phyloP scores from a whole-genome alignment of 1,140 invertebrate genomes.

The Drosophila murphyi region DNA sequence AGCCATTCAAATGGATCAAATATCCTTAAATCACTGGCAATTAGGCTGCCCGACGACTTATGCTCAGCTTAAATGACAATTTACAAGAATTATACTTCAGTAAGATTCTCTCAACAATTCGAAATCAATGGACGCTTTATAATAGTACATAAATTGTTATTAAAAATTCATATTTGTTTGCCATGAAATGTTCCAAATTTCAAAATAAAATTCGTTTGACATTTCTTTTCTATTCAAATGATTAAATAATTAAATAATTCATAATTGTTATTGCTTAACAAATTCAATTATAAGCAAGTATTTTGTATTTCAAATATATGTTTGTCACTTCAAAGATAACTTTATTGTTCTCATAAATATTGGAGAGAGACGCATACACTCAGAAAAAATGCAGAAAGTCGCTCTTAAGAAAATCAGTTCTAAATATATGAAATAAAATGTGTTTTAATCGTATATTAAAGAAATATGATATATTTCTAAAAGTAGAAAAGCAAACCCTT shows the following conservation, averaged over 20 bases:
- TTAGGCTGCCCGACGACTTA: neutral
- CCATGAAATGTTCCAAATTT: neutral
- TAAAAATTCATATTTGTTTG: neutral
- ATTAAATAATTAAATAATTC: constrained; percentile 4
- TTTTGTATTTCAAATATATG: constrained; percentile 2
- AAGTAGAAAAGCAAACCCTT: no score
- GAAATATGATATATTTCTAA: no score
- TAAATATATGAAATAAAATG: no score
- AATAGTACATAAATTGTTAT: neutral
- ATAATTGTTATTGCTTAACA: neutral
- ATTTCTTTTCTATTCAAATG: neutral
- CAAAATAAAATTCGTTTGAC: no score
- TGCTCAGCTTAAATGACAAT: constrained; percentile 13
- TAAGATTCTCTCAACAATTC: neutral
- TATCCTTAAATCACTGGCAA: constrained; percentile 12
- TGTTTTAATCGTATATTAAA: no score
- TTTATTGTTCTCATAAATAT: constrained; percentile 28
- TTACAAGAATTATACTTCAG: neutral
- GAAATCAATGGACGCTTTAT: neutral
- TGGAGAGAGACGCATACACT: neutral
- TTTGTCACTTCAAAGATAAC: neutral
- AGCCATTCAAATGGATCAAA: constrained; percentile 35
- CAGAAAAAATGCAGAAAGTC: no score
- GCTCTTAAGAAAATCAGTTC: no score
- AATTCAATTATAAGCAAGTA: constrained; percentile 8